Evolutionary conservation across 2,888 invertebrate genomes (phyloP), one percentile per base, ranked within the genome.

Genomic region (Ophraella communa): DNA sequence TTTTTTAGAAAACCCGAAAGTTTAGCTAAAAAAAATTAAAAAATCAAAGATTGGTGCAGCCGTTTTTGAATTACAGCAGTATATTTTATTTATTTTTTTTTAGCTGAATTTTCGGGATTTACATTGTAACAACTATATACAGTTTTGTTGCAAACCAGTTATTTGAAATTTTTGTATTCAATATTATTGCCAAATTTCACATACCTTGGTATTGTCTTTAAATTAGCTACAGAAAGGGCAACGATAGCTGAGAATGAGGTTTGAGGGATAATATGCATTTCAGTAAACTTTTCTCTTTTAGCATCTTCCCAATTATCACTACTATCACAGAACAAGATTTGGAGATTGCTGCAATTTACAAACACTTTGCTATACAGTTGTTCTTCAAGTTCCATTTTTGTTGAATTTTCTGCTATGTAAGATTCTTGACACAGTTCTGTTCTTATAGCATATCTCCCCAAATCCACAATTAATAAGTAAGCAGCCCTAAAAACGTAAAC

Each of bases 321-420:
- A 86, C 84, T 83, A 70, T 84, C 84, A 75, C 85, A 85, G 76
- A 87, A 87, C 21, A 88, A 72, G 1, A 88, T 76, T 85, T 94
- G 93, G 45, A 87, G 82, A 60, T 88, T 89, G 11, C 87, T 87
- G 70, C 91, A 87, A 67, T 88, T 89, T 1, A 92, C 84, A 67
- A 90, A 88, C 54, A 92, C 84, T 70, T 93, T 85, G 69, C 93
- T 93, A 74, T 93, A 94, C 7, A 93, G 83, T 52, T 90, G 85
- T 77, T 93, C 92, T 75, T 94, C 93, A 59, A 93, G 80, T 82
- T 94, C 93, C 87, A 92, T 92, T 74, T 91, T 89, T 0, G 93
- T 93, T 0, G 90, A 89, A 74, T 91, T 90, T 78, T 93, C 92
- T 1, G 91, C 80, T 8, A 88, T 86, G 54, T 88, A 81, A 67